Base-by-base conservation (phyloP, 2,888 invertebrate genomes). In the Nesidiocoris tenuis region DNA sequence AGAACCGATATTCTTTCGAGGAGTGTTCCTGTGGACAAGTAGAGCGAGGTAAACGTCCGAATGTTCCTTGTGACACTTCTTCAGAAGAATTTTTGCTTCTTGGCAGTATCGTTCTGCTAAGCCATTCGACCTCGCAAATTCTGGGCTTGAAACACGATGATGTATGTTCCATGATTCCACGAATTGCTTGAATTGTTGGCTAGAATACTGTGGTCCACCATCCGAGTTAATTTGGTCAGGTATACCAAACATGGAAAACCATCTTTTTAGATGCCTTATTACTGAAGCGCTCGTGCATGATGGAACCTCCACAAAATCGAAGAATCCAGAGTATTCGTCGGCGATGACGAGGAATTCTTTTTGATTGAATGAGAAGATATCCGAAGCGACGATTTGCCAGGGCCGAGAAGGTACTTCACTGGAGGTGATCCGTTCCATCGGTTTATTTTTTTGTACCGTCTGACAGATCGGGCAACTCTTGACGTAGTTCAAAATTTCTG, bases 291-390 rank as follows among this genome's bases (percentile, higher is more conserved):
- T 55, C 17, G 65, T 74, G 2, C 17, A 22, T 0, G 22, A n/a
- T 3, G 54, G 19, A 5, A 65, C 3, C 1, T 55, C n/a, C 1
- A 18, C 12, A 21, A 74, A 54, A 16, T 74, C 74, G 22, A 74
- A 74, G 19, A 54, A 74, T 5, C 74, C 74, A 1, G 74, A 65
- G 16, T 74, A 74, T 7, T 23, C 17, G 55, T 74, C 65, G n/a
- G 17, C 74, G 22, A 74, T 54, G 17, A 74, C 54, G 2, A 74
- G 3, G 21, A 54, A 74, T 1, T 74, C 23, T 22, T 55, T 54
- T 7, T 18, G 22, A 9, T 54, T 25, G 56, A 55, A 74, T 1
- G 64, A 21, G 21, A 74, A 74, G 16, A 74, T 16, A 65, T 74
- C 74, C 22, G 74, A 9, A 12, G 21, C 74, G 1, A 74, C 64